Percentiles rank a stretch among this genome's conserved stretches.
phyloP scores from a whole-genome alignment of 2,888 invertebrate species.

The Iphiclides podalirius region DNA sequence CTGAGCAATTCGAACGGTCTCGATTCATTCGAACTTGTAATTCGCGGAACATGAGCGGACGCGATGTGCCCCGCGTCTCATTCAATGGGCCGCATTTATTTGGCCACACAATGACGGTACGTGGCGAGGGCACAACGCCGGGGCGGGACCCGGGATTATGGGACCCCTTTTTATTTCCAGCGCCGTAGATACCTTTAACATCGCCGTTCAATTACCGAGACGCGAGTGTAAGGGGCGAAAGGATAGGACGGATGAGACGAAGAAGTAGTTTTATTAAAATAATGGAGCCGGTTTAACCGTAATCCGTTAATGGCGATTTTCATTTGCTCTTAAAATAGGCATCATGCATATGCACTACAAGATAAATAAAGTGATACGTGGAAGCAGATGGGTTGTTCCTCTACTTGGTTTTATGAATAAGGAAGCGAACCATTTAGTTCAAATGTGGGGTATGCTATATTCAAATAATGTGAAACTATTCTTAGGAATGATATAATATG shows the following conservation, averaged over 20 bases:
- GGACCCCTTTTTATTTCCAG: conserved; percentile 61
- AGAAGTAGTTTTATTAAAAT: not conserved
- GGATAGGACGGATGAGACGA: conserved; percentile 43
- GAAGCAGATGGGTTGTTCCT: too few species aligned
- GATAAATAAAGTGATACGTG: too few species aligned
- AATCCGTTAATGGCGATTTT: too few species aligned
- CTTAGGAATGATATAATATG: too few species aligned
- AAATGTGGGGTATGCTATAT: too few species aligned
- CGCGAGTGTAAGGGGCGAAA: conserved; percentile 49
- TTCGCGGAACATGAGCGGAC: conserved; percentile 9
- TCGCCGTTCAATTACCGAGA: conserved; percentile 77
- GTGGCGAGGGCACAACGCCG: conserved; percentile 49
- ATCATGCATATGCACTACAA: too few species aligned
- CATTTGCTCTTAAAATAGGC: too few species aligned
- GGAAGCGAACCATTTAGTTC: too few species aligned
- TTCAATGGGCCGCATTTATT: conserved; percentile 68
- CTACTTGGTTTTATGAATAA: too few species aligned
- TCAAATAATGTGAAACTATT: too few species aligned
- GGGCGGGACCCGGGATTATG: conserved; percentile 71
- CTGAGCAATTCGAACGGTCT: not conserved
- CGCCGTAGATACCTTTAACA: conserved; percentile 78
- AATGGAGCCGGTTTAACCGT: too few species aligned
- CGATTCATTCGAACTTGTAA: conserved; percentile 1
- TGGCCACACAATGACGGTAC: conserved; percentile 43
- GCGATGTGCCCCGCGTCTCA: conserved; percentile 45